Percentiles rank a stretch among this genome's conserved stretches.
phyloP scores from a whole-genome alignment of 1,140 invertebrate species.

The Coenobita brevimanus region DNA sequence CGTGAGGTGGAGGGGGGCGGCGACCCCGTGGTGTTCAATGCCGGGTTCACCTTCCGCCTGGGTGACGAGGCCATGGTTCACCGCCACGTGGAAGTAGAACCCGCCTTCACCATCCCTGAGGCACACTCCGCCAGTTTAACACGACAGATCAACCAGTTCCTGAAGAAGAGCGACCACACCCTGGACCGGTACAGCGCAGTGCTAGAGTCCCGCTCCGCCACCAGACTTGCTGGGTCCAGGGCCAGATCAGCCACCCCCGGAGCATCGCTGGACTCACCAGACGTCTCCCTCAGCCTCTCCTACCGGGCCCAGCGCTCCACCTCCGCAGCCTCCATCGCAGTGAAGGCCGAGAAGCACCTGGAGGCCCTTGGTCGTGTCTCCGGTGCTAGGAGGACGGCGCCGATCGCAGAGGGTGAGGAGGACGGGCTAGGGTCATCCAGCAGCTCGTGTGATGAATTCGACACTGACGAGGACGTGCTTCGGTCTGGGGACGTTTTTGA shows the following conservation, averaged over 20 bases:
- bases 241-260: constrained; percentile 36
- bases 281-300: constrained; percentile 47
- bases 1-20: constrained; percentile 72
- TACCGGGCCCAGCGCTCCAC: constrained; percentile 61
- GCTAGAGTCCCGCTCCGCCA: constrained; percentile 48
- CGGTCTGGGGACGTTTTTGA: constrained; percentile 34
- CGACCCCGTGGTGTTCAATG: constrained; percentile 85
- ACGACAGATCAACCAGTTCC: constrained; percentile 84
- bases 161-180: constrained; percentile 87
- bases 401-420: constrained; percentile 50
- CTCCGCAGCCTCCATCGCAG: constrained; percentile 66
- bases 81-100: constrained; percentile 76
- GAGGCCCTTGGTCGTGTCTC: constrained; percentile 30
- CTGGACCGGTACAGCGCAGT: constrained; percentile 85
- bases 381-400: constrained; percentile 9
- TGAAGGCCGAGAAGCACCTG: constrained; percentile 65
- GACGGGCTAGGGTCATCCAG: constrained; percentile 34
- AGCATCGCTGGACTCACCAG: constrained; percentile 39
- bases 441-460: constrained; percentile 58
- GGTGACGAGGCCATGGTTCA: constrained; percentile 74
- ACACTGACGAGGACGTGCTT: constrained; percentile 54
- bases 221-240: constrained; percentile 11
- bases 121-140: constrained; percentile 83
- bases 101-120: constrained; percentile 82
- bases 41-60: constrained; percentile 84